Evolutionary conservation across 2,797 vertebrate species (phyloP).

Genomic region (Bradypodion ventrale): DNA sequence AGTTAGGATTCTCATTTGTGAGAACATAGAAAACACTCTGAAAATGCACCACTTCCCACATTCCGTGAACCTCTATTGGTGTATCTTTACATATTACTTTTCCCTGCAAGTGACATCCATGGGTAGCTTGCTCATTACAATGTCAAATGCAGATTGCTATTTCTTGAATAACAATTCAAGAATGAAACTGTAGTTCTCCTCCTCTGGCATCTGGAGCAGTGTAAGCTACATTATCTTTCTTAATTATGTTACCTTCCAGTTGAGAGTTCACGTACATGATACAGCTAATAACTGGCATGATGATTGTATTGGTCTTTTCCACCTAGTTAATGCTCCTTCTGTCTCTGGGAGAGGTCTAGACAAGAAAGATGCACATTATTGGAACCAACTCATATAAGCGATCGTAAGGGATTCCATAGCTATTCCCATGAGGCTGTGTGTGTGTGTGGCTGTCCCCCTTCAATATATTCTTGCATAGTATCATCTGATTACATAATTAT

Average conservation of each 20-base stretch:
- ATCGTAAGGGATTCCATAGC: neutral
- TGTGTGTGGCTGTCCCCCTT: neutral
- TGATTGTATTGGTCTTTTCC: neutral
- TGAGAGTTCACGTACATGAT: neutral
- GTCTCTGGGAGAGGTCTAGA: neutral
- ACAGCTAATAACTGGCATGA: neutral
- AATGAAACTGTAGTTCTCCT: neutral
- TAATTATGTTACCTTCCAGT: neutral
- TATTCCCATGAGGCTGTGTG: neutral
- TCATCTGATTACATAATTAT: neutral
- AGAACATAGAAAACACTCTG: neutral
- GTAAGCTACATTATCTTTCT: too few species aligned
- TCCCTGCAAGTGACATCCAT: neutral
- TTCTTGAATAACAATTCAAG: neutral
- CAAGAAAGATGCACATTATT: neutral
- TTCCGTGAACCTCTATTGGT: neutral
- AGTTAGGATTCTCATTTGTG: neutral
- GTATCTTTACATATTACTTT: neutral
- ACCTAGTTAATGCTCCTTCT: neutral
- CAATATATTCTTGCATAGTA: neutral
- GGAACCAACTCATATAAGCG: neutral
- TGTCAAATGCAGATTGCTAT: neutral
- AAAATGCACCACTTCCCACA: neutral
- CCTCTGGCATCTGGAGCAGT: neutral
- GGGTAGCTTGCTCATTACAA: neutral